These are phyloP conservation scores for Leptodirus hochenwartii DNA, from an alignment of 2,888 invertebrate species.

Conservation along the genomic window DNA sequence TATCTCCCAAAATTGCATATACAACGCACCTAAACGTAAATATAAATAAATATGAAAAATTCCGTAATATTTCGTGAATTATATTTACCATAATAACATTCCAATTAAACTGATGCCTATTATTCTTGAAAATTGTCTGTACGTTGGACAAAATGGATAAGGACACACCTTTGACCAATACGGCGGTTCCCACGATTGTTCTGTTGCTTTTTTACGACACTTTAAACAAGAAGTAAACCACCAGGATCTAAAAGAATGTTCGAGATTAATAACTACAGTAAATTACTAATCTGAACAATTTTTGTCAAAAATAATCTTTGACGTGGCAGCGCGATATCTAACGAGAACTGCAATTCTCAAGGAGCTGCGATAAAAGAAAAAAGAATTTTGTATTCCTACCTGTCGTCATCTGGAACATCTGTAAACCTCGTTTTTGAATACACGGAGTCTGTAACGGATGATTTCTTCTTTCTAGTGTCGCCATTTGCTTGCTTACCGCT, in stretches of 20 bases:
- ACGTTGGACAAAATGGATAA: conserved; percentile 70
- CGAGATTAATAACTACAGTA: conserved; percentile 7
- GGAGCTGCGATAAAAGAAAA: not conserved
- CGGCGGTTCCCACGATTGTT: conserved; percentile 62
- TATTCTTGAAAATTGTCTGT: conserved; percentile 64
- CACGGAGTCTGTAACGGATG: conserved; percentile 26
- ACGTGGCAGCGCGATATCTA: too few relatives aligned
- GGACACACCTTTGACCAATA: conserved; percentile 68
- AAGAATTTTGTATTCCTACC: conserved; percentile 9
- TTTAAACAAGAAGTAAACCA: conserved; percentile 65
- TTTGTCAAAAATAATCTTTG: too few relatives aligned
- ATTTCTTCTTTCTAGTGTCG: conserved; percentile 24
- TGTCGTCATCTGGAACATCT: conserved; percentile 19
- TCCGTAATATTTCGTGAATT: too few relatives aligned
- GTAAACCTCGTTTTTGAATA: conserved; percentile 24
- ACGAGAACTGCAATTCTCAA: not conserved
- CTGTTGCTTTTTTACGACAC: conserved; percentile 51
- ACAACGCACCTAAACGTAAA: too few relatives aligned
- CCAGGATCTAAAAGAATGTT: conserved; percentile 55
- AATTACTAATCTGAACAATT: too few relatives aligned
- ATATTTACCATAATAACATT: conserved; percentile 56
- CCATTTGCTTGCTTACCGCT: conserved; percentile 22
- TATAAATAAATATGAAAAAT: too few relatives aligned
- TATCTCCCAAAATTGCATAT: conserved; percentile 56
- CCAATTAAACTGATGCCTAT: conserved; percentile 55